Evolutionary conservation across 1,140 invertebrate genomes (phyloP).

Genomic region (Psix sp.): DNA sequence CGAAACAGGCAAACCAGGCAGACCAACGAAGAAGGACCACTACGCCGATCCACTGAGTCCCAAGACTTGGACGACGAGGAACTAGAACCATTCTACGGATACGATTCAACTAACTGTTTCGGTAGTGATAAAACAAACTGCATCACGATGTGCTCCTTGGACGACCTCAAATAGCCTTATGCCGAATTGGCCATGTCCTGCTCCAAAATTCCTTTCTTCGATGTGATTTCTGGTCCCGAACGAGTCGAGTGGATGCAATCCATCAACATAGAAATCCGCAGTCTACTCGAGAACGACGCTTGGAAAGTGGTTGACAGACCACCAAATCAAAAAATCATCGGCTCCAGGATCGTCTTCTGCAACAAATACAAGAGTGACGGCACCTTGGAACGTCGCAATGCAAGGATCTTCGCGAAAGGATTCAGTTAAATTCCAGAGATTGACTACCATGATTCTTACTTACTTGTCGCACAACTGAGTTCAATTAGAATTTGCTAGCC

Average conservation of each 20-base stretch:
- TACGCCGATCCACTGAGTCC: too few species aligned
- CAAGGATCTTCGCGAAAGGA: slow-evolving; percentile 40
- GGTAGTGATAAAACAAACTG: too few species aligned
- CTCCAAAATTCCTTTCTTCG: slow-evolving; percentile 23
- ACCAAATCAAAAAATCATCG: slow-evolving; percentile 6
- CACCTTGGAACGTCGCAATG: slow-evolving; percentile 34
- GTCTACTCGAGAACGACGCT: slow-evolving; percentile 24
- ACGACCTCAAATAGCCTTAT: slow-evolving; percentile 2
- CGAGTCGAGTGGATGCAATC: slow-evolving; percentile 21
- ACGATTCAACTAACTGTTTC: too few species aligned
- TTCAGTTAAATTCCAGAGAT: slow-evolving; percentile 22
- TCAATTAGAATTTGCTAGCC: slow-evolving; percentile 10
- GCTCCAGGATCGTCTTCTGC: slow-evolving; percentile 19
- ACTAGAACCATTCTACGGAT: too few species aligned
- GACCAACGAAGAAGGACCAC: too few species aligned
- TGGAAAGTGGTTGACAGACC: slow-evolving; percentile 25
- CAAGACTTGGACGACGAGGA: too few species aligned
- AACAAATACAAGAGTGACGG: slow-evolving; percentile 24
- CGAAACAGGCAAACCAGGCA: too few species aligned
- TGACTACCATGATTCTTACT: slow-evolving; percentile 6
- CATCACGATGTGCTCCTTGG: too few species aligned
- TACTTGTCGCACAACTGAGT: slow-evolving; percentile 3
- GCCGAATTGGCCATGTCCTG: slow-evolving; percentile 3
- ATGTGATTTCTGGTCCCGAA: slow-evolving; percentile 31
- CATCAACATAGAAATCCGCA: slow-evolving; percentile 21